These are phyloP conservation scores for Glaucomys volans DNA, from an alignment of 2,113 vertebrate genomes.

Conservation along the genomic window DNA sequence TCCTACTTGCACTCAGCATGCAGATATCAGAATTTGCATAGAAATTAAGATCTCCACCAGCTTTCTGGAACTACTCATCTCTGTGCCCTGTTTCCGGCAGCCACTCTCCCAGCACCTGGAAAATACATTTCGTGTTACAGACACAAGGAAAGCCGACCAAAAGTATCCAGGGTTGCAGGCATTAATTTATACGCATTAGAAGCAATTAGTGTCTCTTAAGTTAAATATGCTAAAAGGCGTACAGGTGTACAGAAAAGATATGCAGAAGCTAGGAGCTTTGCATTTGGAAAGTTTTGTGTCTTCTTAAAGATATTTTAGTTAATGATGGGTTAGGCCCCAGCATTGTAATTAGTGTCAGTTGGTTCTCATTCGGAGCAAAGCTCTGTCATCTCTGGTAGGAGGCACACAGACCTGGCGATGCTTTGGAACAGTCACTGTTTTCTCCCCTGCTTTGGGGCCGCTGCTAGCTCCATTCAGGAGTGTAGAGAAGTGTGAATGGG, in stretches of 20 bases:
- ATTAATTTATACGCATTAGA: neutral
- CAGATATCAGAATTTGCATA: neutral
- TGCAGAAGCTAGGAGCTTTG: neutral
- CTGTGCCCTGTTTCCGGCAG: neutral
- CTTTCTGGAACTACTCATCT: neutral
- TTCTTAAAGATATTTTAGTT: slow-evolving; percentile 34
- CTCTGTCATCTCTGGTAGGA: neutral
- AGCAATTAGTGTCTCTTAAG: neutral
- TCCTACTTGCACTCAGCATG: rapidly evolving
- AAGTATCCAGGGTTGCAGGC: neutral
- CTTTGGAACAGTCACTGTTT: neutral
- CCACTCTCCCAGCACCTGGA: neutral
- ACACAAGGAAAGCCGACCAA: neutral
- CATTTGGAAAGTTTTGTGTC: neutral
- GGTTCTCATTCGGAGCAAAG: neutral
- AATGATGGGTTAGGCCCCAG: neutral
- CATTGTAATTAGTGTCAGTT: neutral
- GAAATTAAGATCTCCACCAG: neutral
- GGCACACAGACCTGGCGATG: neutral
- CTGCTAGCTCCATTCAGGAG: neutral
- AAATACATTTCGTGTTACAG: neutral
- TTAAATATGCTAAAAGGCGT: neutral
- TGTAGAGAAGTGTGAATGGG: neutral
- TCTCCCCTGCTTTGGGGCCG: neutral
- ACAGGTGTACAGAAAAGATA: neutral